Percentiles rank a stretch among this genome's conserved stretches.
Evolutionary conservation across 2,797 vertebrate genomes (phyloP).

Genomic region (Ataeniobius toweri): DNA sequence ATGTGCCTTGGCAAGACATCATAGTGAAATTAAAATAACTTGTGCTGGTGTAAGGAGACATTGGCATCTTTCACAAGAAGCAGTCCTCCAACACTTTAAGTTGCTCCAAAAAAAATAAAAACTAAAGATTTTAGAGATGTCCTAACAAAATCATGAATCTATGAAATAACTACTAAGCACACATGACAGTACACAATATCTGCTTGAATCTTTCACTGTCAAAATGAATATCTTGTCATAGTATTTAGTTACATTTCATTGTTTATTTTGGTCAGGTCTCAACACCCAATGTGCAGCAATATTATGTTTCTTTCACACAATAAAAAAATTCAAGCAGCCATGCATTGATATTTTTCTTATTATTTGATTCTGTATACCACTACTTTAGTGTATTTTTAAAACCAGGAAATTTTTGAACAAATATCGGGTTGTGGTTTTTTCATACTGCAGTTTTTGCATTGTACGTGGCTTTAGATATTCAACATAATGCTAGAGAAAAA

Average conservation of each 20-base stretch:
- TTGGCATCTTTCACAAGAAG: conserved; percentile 64
- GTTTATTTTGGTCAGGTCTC: conserved; percentile 19
- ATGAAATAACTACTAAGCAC: conserved; percentile 16
- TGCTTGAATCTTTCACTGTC: conserved; percentile 20
- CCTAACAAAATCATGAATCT: conserved; percentile 31
- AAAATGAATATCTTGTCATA: conserved; percentile 12
- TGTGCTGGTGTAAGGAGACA: conserved; percentile 53
- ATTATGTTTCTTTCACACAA: neutral
- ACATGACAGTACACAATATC: conserved; percentile 16
- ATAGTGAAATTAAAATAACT: conserved; percentile 68
- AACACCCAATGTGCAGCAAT: conserved; percentile 18
- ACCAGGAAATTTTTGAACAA: no score
- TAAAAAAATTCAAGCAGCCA: neutral
- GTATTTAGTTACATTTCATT: conserved; percentile 11
- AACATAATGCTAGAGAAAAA: no score
- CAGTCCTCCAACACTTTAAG: conserved; percentile 32
- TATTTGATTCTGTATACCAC: neutral
- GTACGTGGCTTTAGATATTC: neutral
- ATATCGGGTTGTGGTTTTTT: neutral
- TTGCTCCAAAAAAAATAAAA: conserved; percentile 32
- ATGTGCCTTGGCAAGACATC: conserved; percentile 67
- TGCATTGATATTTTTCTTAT: conserved; percentile 1
- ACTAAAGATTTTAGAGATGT: conserved; percentile 27
- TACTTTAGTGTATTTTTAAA: neutral
- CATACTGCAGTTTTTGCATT: neutral